Conservation (phyloP, 2,113 vertebrate species). For the Clarias macrocephalus region DNA sequence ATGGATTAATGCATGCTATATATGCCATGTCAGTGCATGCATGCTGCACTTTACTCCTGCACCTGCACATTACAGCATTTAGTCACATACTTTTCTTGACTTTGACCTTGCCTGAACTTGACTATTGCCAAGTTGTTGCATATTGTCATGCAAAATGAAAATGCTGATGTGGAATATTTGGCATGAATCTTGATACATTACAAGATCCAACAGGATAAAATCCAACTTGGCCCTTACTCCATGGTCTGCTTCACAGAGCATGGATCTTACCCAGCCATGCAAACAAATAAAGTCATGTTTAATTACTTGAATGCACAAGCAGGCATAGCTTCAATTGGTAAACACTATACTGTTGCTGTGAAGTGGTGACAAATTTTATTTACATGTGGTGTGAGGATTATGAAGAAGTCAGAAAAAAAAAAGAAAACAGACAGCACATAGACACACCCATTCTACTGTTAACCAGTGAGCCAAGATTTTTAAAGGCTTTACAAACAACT, state of each 20-base stretch:
- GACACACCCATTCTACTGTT: background rate
- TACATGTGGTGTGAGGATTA: background rate
- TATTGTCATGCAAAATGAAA: background rate
- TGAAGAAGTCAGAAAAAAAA: constrained; percentile 9
- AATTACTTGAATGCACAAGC: constrained; percentile 17
- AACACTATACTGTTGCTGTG: background rate
- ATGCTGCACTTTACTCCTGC: background rate
- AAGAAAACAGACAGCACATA: constrained; percentile 16
- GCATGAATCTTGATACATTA: background rate
- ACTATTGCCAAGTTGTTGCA: background rate
- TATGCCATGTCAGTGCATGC: background rate
- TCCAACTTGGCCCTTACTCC: background rate
- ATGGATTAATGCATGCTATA: background rate
- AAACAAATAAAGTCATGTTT: constrained; percentile 22
- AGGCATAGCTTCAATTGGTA: background rate
- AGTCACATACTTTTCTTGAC: background rate
- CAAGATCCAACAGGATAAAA: constrained; percentile 9
- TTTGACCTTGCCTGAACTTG: background rate
- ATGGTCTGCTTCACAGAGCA: background rate
- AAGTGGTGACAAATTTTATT: constrained; percentile 1
- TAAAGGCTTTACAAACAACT: constrained; percentile 13
- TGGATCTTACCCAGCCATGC: background rate
- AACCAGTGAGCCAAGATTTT: background rate
- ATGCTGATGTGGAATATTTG: background rate
- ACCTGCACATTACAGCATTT: background rate